Evolutionary conservation across 2,797 vertebrate species (phyloP).

Genomic region (Pteropus rufus): DNA sequence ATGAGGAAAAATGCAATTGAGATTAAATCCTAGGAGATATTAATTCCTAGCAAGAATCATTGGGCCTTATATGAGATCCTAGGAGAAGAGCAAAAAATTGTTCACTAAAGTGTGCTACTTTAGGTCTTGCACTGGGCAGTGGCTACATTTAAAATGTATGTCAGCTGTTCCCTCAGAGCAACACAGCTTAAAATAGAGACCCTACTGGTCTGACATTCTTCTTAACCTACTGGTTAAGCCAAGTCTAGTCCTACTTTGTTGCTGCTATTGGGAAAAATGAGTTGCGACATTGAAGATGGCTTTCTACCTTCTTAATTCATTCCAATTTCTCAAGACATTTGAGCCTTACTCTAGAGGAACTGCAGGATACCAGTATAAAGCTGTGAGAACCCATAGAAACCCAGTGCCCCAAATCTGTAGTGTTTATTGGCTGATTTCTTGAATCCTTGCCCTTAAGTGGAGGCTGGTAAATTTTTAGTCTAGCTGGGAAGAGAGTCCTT

Average conservation of each 20-base stretch:
- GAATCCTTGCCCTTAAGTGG: not conserved
- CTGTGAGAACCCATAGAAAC: not conserved
- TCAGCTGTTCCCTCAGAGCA: conserved; percentile 33
- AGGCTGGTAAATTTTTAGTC: not conserved
- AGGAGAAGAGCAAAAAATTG: not conserved
- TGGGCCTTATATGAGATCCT: not conserved
- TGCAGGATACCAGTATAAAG: not conserved
- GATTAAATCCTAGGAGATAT: not conserved
- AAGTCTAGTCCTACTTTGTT: not conserved
- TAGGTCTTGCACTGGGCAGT: not conserved
- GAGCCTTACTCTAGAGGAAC: not conserved
- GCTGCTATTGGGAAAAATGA: not conserved
- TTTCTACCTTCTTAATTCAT: not conserved
- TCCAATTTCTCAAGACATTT: not conserved
- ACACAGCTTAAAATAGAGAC: conserved; percentile 29
- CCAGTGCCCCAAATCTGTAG: not conserved
- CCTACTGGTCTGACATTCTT: not conserved
- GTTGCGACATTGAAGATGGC: not conserved
- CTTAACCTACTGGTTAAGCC: not conserved
- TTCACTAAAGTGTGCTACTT: not conserved
- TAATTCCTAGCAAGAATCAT: conserved; percentile 9
- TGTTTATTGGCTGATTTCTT: not conserved
- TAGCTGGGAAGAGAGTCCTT: not conserved
- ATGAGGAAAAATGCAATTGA: conserved; percentile 25
- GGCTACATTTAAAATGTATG: not conserved